Evolutionary conservation across 2,797 vertebrate species (phyloP).

Genomic region (Cichlasoma orientale): DNA sequence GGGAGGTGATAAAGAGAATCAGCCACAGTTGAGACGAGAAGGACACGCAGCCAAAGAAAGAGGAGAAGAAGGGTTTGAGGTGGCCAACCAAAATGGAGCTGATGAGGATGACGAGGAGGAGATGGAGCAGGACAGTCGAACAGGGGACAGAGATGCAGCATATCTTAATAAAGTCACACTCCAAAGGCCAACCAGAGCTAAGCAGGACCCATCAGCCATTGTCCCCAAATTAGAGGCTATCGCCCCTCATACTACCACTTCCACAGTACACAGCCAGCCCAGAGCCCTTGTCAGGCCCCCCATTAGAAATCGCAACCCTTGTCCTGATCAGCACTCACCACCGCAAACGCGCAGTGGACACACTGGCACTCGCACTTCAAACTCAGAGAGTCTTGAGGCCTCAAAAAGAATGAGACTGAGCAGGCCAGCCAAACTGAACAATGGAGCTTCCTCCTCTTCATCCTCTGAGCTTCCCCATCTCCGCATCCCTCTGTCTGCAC

Average conservation of each 20-base stretch:
- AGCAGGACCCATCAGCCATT: constrained; percentile 86
- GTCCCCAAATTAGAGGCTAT: constrained; percentile 97
- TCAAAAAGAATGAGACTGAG: constrained; percentile 58
- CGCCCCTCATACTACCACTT: constrained; percentile 69
- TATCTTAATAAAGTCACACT: constrained; percentile 93
- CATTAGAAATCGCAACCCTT: constrained; percentile 67
- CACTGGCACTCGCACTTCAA: constrained; percentile 33
- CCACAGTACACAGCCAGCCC: constrained; percentile 61
- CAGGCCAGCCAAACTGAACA: constrained; percentile 73
- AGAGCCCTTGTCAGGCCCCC: constrained; percentile 85
- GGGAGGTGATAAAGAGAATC: constrained; percentile 78
- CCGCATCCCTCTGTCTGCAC: constrained; percentile 71
- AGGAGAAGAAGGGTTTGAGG: constrained; percentile 65
- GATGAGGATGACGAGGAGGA: constrained; percentile 78
- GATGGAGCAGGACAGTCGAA: constrained; percentile 85
- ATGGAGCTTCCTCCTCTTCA: constrained; percentile 67
- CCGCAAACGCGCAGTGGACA: constrained; percentile 59
- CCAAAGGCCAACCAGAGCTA: constrained; percentile 86
- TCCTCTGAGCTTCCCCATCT: constrained; percentile 65
- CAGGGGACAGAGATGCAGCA: constrained; percentile 75
- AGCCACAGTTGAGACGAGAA: constrained; percentile 65
- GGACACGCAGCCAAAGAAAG: constrained; percentile 67
- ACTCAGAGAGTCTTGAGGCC: constrained; percentile 50
- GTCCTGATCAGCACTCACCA: constrained; percentile 55
- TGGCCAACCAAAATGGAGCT: constrained; percentile 62